phyloP scores from a whole-genome alignment of 2,888 invertebrate species.

The Platycheirus albimanus region DNA sequence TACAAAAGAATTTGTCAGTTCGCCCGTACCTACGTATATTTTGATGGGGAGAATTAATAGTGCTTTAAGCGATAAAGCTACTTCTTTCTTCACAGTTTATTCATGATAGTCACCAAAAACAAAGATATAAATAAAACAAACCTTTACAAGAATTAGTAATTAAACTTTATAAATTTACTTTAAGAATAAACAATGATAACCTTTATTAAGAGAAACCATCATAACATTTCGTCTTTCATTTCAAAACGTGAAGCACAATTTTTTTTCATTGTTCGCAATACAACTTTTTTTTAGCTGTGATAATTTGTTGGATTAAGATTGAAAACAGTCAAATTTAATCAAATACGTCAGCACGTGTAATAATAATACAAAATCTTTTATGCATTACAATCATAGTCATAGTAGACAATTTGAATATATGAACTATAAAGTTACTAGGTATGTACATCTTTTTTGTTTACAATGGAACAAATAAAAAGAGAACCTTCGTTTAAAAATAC shows the following conservation, averaged over 20 bases:
- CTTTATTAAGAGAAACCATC: background rate
- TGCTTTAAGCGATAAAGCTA: slow-evolving; percentile 68
- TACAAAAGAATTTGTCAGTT: slow-evolving; percentile 59
- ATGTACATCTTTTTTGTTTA: slow-evolving; percentile 13
- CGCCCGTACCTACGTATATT: slow-evolving; percentile 47
- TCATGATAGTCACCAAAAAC: slow-evolving; percentile 51
- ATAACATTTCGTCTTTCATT: background rate
- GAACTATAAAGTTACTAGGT: background rate
- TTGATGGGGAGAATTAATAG: slow-evolving; percentile 54
- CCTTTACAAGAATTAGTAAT: slow-evolving; percentile 28
- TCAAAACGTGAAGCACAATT: background rate
- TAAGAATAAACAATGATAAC: background rate
- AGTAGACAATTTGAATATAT: no score
- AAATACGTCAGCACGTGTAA: slow-evolving; percentile 24
- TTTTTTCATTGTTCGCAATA: background rate
- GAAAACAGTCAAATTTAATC: slow-evolving; percentile 9
- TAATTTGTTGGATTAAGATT: no score
- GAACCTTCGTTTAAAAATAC: slow-evolving; percentile 28
- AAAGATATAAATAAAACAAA: slow-evolving; percentile 57
- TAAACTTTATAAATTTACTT: no score
- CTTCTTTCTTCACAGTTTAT: slow-evolving; percentile 44
- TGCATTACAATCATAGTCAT: slow-evolving; percentile 18
- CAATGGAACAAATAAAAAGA: slow-evolving; percentile 1
- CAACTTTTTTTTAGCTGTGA: no score
- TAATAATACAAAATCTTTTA: slow-evolving; percentile 7